Base-by-base conservation (phyloP, 2,797 vertebrate genomes). In the Onychomys leucogaster region DNA sequence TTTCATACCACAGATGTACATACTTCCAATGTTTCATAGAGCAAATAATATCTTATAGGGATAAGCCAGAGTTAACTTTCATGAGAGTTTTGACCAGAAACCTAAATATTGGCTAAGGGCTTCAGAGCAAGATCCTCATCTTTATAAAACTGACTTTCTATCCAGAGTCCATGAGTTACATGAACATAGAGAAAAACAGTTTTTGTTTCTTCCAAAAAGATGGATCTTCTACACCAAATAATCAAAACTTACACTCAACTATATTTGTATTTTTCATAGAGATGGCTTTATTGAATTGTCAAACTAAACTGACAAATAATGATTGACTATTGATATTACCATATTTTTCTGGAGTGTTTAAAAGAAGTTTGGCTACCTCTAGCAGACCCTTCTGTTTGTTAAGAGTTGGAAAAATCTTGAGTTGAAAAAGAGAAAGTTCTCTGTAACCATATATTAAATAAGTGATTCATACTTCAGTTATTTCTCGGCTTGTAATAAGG, bases 51-150 rank as follows among this genome's bases (percentile, higher is more conserved):
- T 77, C 82, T 69, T 77, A 90, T 25, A 94, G 90, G 71, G 85
- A 94, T 95, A 97, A 96, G 80, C 82, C 52, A 95, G 81, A 69
- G 90, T 97, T 94, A 95, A 76, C 81, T 96, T 97, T 92, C 69
- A 81, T 92, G 89, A 97, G 52, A 91, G 34, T 94, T 97, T 97
- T 96, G 94, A 94, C 82, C 65, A 88, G 73, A 93, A 95, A 67
- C 41, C 89, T 83, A 88, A 84, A 94, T 85, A 43, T 78, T 87
- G 83, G 89, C 80, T 89, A 87, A 95, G 92, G 88, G 57, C 78
- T 82, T 89, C 57, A 78, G 77, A 69, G 67, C 67, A 96, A 90
- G 55, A 89, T 46, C 59, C 76, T 91, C n/a, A 46, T 94, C 84
- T 95, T 57, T 83, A 43, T 16, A 61, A 46, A 46, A 63, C 37